Evolutionary conservation across 2,113 vertebrate species (phyloP).

Genomic region (Brachirus orientalis): DNA sequence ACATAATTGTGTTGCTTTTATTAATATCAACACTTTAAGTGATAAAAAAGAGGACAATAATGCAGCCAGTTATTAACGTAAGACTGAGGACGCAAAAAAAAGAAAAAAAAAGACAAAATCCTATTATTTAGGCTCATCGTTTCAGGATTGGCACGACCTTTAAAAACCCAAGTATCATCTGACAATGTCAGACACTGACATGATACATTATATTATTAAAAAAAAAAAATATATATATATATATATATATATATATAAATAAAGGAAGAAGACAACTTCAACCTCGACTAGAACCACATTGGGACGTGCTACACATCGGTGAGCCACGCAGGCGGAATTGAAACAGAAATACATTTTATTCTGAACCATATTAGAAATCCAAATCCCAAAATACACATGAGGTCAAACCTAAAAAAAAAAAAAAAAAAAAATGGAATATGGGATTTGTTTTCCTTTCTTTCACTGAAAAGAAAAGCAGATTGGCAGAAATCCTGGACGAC

Average conservation of each 20-base stretch:
- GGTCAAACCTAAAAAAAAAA: constrained; percentile 18
- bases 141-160: too few species aligned
- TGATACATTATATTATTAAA: neutral
- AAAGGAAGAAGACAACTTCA: neutral
- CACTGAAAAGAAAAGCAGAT: neutral
- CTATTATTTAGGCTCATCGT: too few species aligned
- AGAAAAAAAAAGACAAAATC: too few species aligned
- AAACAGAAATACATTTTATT: neutral
- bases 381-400: constrained; percentile 9
- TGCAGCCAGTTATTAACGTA: too few species aligned
- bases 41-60: too few species aligned
- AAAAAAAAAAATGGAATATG: constrained; percentile 11
- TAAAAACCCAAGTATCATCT: neutral
- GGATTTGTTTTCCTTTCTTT: neutral
- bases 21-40: too few species aligned
- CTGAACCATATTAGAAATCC: constrained; percentile 18
- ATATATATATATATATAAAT: too few species aligned
- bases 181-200: neutral
- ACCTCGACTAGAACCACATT: constrained; percentile 11
- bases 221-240: too few species aligned
- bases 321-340: neutral
- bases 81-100: too few species aligned
- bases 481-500: too few species aligned
- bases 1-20: too few species aligned
- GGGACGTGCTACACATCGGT: neutral